phyloP scores from a whole-genome alignment of 2,888 invertebrate genomes.

The Rhingia rostrata region DNA sequence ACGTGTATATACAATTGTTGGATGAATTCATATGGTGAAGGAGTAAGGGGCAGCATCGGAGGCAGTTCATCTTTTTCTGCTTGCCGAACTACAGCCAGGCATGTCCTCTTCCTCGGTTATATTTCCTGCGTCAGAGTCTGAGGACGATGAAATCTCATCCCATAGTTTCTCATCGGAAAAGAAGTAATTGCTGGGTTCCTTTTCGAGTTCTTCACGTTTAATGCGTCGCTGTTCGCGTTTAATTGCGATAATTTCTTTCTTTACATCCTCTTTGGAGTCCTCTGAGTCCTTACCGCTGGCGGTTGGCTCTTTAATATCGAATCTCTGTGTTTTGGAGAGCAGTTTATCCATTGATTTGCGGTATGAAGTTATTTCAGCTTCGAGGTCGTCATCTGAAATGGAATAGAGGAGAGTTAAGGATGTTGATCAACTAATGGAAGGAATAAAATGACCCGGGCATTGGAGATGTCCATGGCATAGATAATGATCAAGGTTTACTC shows the following conservation, averaged over 20 bases:
- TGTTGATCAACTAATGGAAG: too few species aligned
- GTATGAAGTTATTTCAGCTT: constrained; percentile 75
- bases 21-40: not conserved
- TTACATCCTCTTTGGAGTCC: constrained; percentile 46
- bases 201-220: constrained; percentile 76
- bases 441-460: too few species aligned
- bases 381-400: constrained; percentile 74
- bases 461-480: too few species aligned
- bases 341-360: constrained; percentile 73
- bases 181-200: constrained; percentile 76
- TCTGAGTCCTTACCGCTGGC: constrained; percentile 21
- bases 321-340: constrained; percentile 38
- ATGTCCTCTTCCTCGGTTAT: constrained; percentile 71
- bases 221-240: constrained; percentile 73
- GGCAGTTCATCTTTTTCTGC: constrained; percentile 42
- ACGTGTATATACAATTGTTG: not conserved
- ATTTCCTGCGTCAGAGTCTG: constrained; percentile 71
- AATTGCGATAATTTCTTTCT: constrained; percentile 70
- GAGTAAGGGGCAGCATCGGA: too few species aligned
- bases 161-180: constrained; percentile 77
- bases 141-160: constrained; percentile 76
- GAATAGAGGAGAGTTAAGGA: not conserved
- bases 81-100: constrained; percentile 28
- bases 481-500: too few species aligned
- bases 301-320: constrained; percentile 3